These are phyloP conservation scores for Danionella dracula DNA, from an alignment of 2,797 vertebrate species.

Conservation along the genomic window DNA sequence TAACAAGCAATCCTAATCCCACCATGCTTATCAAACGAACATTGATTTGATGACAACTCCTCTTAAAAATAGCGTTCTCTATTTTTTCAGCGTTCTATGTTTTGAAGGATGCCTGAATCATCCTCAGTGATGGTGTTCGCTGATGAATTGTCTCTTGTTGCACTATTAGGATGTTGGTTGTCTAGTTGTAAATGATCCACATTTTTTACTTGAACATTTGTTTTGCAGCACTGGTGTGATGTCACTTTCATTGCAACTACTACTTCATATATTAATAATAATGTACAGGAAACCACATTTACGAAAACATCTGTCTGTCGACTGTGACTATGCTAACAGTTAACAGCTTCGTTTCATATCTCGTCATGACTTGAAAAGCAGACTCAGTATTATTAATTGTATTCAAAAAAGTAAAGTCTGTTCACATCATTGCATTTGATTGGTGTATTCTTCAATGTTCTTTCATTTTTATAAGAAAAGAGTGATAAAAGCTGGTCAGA, in stretches of 20 bases:
- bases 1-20: not conserved
- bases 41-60: no score
- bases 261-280: no score
- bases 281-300: slow-evolving; percentile 6
- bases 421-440: slow-evolving; percentile 37
- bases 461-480: no score
- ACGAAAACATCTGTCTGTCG: not conserved
- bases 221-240: slow-evolving; percentile 14
- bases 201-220: slow-evolving; percentile 18
- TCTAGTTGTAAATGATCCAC: slow-evolving; percentile 19
- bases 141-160: slow-evolving; percentile 21
- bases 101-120: not conserved
- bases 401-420: slow-evolving; percentile 28
- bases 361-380: not conserved
- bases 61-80: slow-evolving; percentile 7
- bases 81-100: not conserved
- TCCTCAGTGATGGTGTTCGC: not conserved
- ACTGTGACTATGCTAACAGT: not conserved
- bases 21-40: not conserved
- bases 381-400: slow-evolving; percentile 8
- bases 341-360: not conserved
- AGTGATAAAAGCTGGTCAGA: no score
- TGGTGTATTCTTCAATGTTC: no score
- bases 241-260: not conserved
- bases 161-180: slow-evolving; percentile 9